Conservation (phyloP, 2,113 vertebrate genomes). For the Toxostoma redivivum region DNA sequence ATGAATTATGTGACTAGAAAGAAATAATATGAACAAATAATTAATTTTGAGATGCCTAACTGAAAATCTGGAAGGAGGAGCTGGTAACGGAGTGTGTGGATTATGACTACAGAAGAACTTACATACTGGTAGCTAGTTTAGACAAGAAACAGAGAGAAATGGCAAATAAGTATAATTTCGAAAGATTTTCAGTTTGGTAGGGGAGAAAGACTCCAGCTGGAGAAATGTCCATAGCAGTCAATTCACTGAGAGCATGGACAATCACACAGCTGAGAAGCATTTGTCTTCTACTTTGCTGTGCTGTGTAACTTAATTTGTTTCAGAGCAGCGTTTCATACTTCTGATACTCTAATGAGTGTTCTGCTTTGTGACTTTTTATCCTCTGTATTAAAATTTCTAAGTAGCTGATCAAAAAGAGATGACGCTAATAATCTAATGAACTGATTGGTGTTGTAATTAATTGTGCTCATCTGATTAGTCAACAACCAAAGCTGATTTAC, state of each 20-base stretch:
- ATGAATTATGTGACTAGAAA: neutral
- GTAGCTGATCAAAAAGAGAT: constrained; percentile 31
- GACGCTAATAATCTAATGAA: constrained; percentile 30
- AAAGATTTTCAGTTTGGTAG: neutral
- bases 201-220: neutral
- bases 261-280: neutral
- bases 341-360: neutral
- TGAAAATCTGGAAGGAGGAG: neutral
- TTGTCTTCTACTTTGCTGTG: neutral
- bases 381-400: constrained; percentile 10
- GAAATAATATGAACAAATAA: neutral
- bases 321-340: neutral
- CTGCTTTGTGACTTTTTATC: neutral
- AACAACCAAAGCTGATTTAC: constrained; percentile 19
- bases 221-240: neutral
- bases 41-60: neutral
- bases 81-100: neutral
- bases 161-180: neutral
- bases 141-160: neutral
- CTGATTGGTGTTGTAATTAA: constrained; percentile 36
- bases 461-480: constrained; percentile 41
- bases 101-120: neutral
- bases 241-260: neutral
- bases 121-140: neutral
- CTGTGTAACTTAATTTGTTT: neutral